phyloP scores from a whole-genome alignment of 1,140 invertebrate genomes.

The Harpegnathos saltator region DNA sequence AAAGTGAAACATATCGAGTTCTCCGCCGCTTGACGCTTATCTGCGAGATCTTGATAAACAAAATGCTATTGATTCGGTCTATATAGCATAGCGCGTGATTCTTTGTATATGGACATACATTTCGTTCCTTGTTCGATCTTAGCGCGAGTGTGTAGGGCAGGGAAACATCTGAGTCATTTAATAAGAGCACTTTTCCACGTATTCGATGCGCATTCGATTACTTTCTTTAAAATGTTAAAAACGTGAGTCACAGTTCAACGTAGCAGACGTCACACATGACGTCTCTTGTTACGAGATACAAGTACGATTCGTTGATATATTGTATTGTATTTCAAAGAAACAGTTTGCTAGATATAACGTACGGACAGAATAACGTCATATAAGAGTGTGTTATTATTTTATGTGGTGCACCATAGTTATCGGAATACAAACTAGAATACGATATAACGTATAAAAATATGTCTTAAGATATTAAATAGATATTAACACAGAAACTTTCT shows the following conservation, averaged over 20 bases:
- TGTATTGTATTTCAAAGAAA: slow-evolving; percentile 7
- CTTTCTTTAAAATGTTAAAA: slow-evolving; percentile 1
- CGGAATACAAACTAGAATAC: no score
- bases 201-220: background rate
- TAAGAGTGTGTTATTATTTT: no score
- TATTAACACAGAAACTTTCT: background rate
- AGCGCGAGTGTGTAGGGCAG: background rate
- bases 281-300: slow-evolving; percentile 9
- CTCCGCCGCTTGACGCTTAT: background rate
- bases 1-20: background rate
- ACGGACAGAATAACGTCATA: background rate
- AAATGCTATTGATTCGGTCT: background rate
- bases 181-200: background rate
- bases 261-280: background rate
- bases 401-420: no score
- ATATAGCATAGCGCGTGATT: background rate
- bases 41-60: background rate
- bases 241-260: background rate
- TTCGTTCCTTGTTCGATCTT: background rate
- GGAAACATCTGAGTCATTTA: background rate
- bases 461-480: slow-evolving; percentile 20
- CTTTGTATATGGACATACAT: background rate
- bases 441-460: slow-evolving; percentile 48
- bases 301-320: slow-evolving; percentile 29
- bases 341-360: background rate